phyloP scores from a whole-genome alignment of 2,797 vertebrate species.

The Tapirus indicus region DNA sequence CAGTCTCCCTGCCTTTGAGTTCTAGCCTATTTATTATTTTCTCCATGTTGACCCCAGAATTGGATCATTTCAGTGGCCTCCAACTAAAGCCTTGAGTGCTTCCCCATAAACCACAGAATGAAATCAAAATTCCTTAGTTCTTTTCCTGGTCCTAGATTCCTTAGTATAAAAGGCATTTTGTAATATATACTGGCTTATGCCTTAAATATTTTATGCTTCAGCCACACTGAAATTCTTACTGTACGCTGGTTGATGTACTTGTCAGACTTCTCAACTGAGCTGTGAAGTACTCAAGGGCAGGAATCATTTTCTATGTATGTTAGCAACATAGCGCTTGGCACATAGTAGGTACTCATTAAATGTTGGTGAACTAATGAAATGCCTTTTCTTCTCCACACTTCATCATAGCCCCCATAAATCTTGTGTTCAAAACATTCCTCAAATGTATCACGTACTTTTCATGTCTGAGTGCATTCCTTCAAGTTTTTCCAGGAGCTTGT shows the following conservation, averaged over 20 bases:
- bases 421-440: conserved; percentile 5
- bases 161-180: conserved; percentile 18
- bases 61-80: not conserved
- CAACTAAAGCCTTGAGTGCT: not conserved
- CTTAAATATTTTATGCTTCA: conserved; percentile 1
- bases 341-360: not conserved
- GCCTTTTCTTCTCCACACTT: not conserved
- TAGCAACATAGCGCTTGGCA: not conserved
- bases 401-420: not conserved
- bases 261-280: not conserved
- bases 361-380: not conserved
- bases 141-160: conserved; percentile 14
- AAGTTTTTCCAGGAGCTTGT: not conserved
- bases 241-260: conserved; percentile 1
- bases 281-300: conserved; percentile 6
- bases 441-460: not conserved
- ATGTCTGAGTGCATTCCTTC: not conserved
- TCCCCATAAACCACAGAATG: conserved; percentile 11
- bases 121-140: conserved; percentile 31
- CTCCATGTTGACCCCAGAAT: not conserved
- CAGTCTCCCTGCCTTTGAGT: not conserved
- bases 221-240: not conserved
- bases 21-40: not conserved
- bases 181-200: not conserved
- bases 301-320: not conserved